A percentile compares a stretch with the other conserved stretches of the same genome.
Evolutionary conservation across 2,113 vertebrate genomes (phyloP).

Genomic region (Pyxicephalus adspersus): DNA sequence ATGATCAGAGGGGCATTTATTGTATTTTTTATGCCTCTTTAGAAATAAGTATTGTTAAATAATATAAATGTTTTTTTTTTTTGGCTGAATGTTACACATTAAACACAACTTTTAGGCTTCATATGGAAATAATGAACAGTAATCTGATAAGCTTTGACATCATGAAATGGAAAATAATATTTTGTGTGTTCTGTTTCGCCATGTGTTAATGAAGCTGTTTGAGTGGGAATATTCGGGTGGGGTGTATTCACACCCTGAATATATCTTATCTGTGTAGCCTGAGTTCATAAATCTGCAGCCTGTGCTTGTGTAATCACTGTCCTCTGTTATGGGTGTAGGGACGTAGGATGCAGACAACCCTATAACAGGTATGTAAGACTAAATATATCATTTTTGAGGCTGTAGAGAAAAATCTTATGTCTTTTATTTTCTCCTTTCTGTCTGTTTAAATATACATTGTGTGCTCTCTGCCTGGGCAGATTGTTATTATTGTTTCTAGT

Average conservation of each 20-base stretch:
- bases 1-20: too few species aligned
- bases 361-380: background rate
- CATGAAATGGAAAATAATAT: slow-evolving; percentile 20
- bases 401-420: too few species aligned
- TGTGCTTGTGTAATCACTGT: background rate
- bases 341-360: background rate
- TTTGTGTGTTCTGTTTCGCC: background rate
- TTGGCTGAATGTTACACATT: background rate
- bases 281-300: background rate
- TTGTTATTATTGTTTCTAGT: too few species aligned
- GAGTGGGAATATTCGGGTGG: background rate
- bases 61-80: background rate
- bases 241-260: background rate
- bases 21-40: too few species aligned
- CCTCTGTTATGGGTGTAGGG: background rate
- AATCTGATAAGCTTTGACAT: slow-evolving; percentile 31
- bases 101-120: background rate
- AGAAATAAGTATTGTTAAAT: too few species aligned
- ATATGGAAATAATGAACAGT: background rate
- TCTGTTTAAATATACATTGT: too few species aligned
- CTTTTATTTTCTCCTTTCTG: too few species aligned
- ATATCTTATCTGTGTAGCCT: background rate
- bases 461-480: too few species aligned
- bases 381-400: background rate
- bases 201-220: background rate